These are phyloP conservation scores for Bursaphelenchus mucronatus DNA, from an alignment of 1,140 invertebrate species.

Conservation along the genomic window DNA sequence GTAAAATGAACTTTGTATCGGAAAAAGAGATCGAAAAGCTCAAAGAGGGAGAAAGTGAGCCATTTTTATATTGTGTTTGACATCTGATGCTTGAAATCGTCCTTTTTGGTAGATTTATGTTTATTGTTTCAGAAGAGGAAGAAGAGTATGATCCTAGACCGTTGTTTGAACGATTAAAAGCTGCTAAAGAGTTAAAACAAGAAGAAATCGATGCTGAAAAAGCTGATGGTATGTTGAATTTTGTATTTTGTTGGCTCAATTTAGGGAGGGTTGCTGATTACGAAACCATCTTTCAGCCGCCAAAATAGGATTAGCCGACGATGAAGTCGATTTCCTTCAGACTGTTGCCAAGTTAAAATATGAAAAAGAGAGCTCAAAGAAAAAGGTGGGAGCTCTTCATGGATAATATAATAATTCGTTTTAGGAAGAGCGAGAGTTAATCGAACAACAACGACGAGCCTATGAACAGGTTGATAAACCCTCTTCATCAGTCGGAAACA, in stretches of 20 bases:
- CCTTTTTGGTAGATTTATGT: slow-evolving; percentile 15
- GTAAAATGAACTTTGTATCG: slow-evolving; percentile 45
- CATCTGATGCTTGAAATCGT: background rate
- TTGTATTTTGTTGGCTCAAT: background rate
- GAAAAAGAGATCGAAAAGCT: slow-evolving; percentile 34
- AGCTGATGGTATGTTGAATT: slow-evolving; percentile 73
- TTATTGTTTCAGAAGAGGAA: slow-evolving; percentile 69
- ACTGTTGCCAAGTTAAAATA: slow-evolving; percentile 26
- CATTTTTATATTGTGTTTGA: slow-evolving; percentile 4
- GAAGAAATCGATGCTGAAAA: slow-evolving; percentile 88
- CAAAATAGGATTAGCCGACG: slow-evolving; percentile 36
- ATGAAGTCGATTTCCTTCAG: slow-evolving; percentile 35
- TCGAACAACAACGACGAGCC: slow-evolving; percentile 12
- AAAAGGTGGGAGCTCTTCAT: slow-evolving; percentile 15
- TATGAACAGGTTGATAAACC: background rate
- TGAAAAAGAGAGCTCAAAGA: slow-evolving; percentile 27
- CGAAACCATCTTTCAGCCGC: background rate
- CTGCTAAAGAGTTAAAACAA: slow-evolving; percentile 82
- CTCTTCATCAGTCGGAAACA: background rate
- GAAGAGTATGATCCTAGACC: slow-evolving; percentile 71
- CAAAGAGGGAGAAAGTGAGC: slow-evolving; percentile 14
- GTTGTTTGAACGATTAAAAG: slow-evolving; percentile 80
- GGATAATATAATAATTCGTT: slow-evolving; percentile 5
- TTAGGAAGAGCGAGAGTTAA: slow-evolving; percentile 27
- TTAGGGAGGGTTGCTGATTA: slow-evolving; percentile 36